phyloP scores from a whole-genome alignment of 1,140 invertebrate genomes.

The Psilanteris sp. region DNA sequence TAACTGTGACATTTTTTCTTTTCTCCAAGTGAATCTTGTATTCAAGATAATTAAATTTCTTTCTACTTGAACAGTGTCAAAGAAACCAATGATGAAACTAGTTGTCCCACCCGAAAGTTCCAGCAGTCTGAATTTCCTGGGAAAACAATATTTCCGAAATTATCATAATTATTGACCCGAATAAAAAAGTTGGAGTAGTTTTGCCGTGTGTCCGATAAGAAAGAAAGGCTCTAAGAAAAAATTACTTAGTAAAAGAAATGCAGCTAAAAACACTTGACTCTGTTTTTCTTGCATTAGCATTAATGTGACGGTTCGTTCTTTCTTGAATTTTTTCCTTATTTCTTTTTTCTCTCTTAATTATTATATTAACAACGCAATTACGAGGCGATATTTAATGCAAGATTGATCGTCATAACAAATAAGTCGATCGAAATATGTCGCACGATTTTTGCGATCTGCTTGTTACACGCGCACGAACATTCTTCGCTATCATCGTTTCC shows the following conservation, averaged over 20 bases:
- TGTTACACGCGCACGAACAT: background rate
- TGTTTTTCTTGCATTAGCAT: slow-evolving; percentile 10
- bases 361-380: too few species aligned
- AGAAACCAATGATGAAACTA: background rate
- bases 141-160: slow-evolving; percentile 19
- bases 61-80: background rate
- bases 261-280: background rate
- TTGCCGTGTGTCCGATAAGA: background rate
- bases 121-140: slow-evolving; percentile 1
- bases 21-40: background rate
- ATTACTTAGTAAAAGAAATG: background rate
- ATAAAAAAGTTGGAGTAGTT: slow-evolving; percentile 12
- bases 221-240: background rate
- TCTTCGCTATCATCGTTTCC: background rate
- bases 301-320: background rate
- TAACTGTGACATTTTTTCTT: background rate
- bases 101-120: slow-evolving; percentile 5
- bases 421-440: background rate
- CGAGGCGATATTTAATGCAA: background rate
- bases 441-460: background rate
- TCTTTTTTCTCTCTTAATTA: too few species aligned
- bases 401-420: background rate
- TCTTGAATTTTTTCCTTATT: too few species aligned
- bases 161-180: slow-evolving; percentile 14
- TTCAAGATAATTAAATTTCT: background rate